Percentiles rank a stretch among this genome's conserved stretches.
Evolutionary conservation across 2,888 invertebrate genomes (phyloP).

Genomic region (Tigriopus californicus): DNA sequence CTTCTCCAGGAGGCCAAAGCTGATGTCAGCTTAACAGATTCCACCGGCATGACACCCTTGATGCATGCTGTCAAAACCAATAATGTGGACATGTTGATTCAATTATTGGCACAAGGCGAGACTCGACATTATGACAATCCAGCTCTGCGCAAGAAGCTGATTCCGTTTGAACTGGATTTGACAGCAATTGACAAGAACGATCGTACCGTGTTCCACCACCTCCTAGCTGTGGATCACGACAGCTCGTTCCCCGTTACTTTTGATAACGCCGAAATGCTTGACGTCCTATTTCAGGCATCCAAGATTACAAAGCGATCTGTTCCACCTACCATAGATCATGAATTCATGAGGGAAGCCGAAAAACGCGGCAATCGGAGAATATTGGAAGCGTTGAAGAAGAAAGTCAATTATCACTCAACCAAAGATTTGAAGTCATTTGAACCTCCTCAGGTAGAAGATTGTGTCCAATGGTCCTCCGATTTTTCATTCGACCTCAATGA

Average conservation of each 20-base stretch:
- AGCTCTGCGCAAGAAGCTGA: no score
- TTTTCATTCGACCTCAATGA: background rate
- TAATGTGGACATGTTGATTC: background rate
- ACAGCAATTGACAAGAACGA: no score
- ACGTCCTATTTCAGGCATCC: background rate
- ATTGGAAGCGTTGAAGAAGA: background rate
- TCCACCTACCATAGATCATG: no score
- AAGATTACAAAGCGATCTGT: no score
- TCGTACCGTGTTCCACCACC: no score
- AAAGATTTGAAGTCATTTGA: background rate
- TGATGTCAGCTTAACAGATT: background rate
- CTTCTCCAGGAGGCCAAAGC: background rate
- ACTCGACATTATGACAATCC: no score
- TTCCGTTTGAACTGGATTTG: no score
- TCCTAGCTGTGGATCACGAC: no score
- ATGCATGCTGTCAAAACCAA: slow-evolving; percentile 12
- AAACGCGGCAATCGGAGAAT: background rate
- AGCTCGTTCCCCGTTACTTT: background rate
- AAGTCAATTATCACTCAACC: background rate
- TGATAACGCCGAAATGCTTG: background rate
- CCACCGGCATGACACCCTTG: background rate
- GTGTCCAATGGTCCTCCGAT: background rate
- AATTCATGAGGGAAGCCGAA: background rate
- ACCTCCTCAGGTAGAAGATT: background rate
- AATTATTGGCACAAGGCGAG: no score